These are phyloP conservation scores for Embidobia sp. DNA, from an alignment of 2,888 invertebrate genomes.

Conservation along the genomic window DNA sequence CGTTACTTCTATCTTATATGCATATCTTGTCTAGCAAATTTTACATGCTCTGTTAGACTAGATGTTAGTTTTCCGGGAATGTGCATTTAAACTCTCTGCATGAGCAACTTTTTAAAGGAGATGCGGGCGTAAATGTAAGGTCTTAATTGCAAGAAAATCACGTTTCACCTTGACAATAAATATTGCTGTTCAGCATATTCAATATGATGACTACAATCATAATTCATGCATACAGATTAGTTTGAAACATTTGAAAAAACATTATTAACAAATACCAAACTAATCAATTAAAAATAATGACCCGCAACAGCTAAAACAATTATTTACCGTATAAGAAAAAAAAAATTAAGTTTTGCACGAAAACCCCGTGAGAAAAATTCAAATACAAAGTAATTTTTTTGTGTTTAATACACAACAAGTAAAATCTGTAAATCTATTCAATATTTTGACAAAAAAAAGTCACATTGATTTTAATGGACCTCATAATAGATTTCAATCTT, in stretches of 20 bases:
- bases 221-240: background rate
- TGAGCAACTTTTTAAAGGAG: slow-evolving; percentile 52
- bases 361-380: too few relatives aligned
- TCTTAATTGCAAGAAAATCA: slow-evolving; percentile 53
- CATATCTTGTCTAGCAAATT: slow-evolving; percentile 40
- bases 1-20: slow-evolving; percentile 38
- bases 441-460: too few relatives aligned
- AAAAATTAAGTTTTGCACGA: too few relatives aligned
- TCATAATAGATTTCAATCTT: too few relatives aligned
- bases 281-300: too few relatives aligned
- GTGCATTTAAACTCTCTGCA: slow-evolving; percentile 47
- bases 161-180: slow-evolving; percentile 20
- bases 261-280: too few relatives aligned
- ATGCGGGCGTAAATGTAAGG: slow-evolving; percentile 50
- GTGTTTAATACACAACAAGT: too few relatives aligned
- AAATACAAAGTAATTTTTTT: too few relatives aligned
- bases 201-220: slow-evolving; percentile 7
- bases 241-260: background rate
- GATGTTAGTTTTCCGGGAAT: slow-evolving; percentile 47
- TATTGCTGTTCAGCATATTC: slow-evolving; percentile 20
- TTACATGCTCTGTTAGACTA: slow-evolving; percentile 37
- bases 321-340: too few relatives aligned
- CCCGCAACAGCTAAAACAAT: too few relatives aligned
- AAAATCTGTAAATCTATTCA: too few relatives aligned
- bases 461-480: too few relatives aligned